Evolutionary conservation across 2,797 vertebrate species (phyloP).

Genomic region (Hybognathus amarus): DNA sequence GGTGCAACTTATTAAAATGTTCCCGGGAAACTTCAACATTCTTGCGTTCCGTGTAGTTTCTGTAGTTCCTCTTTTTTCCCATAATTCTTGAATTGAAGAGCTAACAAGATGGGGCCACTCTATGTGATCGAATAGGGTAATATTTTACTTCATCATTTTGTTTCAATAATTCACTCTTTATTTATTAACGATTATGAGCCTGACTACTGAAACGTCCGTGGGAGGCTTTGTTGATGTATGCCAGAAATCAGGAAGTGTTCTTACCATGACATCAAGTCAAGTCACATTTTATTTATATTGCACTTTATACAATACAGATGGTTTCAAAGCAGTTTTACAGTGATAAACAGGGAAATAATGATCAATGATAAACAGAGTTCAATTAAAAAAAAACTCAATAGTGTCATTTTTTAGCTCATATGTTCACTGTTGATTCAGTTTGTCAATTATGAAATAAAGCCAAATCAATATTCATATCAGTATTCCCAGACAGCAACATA

Average conservation of each 20-base stretch:
- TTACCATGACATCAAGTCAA: background rate
- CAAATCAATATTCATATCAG: no score
- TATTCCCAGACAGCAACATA: no score
- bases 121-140: slow-evolving; percentile 20
- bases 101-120: background rate
- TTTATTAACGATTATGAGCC: background rate
- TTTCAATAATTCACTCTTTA: background rate
- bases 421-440: background rate
- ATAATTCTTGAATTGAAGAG: background rate
- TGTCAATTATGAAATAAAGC: background rate
- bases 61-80: background rate
- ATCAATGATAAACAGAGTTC: background rate
- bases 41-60: background rate
- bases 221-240: background rate
- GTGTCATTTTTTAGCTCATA: background rate
- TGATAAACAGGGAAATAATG: background rate
- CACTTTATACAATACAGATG: background rate
- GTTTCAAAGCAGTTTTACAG: background rate
- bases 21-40: background rate
- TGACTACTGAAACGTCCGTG: background rate
- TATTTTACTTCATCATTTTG: background rate
- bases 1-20: slow-evolving; percentile 25
- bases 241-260: slow-evolving; percentile 30
- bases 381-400: background rate
- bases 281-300: background rate